Evolutionary conservation across 2,888 invertebrate species (phyloP), one percentile per base, ranked within the genome.

Genomic region (Papilio gigon): DNA sequence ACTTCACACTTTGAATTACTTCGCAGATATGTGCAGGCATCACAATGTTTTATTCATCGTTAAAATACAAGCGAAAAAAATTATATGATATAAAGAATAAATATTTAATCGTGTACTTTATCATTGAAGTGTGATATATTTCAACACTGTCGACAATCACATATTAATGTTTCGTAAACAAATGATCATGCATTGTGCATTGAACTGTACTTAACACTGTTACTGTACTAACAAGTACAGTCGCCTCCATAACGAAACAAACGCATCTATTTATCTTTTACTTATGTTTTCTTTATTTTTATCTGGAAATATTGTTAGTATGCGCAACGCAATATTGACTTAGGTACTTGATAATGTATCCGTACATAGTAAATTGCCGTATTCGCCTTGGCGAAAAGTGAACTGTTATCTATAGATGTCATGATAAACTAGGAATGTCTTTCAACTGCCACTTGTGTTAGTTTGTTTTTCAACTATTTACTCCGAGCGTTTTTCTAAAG

Each of bases 91-190:
- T n/a, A 40, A 40, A 4, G 4, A n/a, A 40, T 40, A n/a, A n/a
- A n/a, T 42, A n/a, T 37, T 37, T 37, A 37, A 37, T n/a, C 4
- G 17, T 42, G 40, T 40, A n/a, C 5, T 40, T 40, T 44, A 8
- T 20, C 6, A 20, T 9, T 44, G 1, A 22, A 22, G 44, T 11
- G 9, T 11, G 20, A 22, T 44, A 22, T n/a, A n/a, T n/a, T n/a
- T 44, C 9, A 44, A 44, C 44, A 44, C n/a, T 40, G 42, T 44
- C 44, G 22, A 47, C 47, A 47, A 22, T 22, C 47, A 20, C 20
- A 22, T 47, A 47, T 22, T 22, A 20, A 47, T 3, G 11, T 12
- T 47, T 11, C 22, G 22, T 47, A 12, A 47, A 47, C 22, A 47
- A n/a, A n/a, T n/a, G n/a, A 47, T 22, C 22, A 22, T 47, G 9